Base-by-base conservation (phyloP, 2,888 invertebrate species). In the Synanthedon myopaeformis region DNA sequence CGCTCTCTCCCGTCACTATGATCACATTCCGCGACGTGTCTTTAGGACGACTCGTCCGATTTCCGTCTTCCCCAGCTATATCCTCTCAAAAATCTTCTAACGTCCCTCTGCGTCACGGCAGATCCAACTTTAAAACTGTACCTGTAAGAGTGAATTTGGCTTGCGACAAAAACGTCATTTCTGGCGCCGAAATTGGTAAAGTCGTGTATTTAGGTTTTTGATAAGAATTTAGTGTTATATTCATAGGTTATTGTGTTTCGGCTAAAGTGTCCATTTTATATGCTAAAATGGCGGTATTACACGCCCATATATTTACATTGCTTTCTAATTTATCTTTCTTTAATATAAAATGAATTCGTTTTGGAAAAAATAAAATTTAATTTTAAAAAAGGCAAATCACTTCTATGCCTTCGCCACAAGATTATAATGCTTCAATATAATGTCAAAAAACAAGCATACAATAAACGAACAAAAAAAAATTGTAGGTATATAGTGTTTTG, bases 31-130 rank as follows among this genome's bases (percentile, higher is more conserved):
- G 58, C 61, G 57, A 64, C 66, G 67, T 70, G 73, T 76, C 70
- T 70, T 64, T 62, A 65, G 64, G 64, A 68, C 66, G 65, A 67
- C 62, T 68, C 69, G 59, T 61, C 70, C 70, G 74, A 74, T 74
- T 74, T 72, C 74, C 73, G 69, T 60, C 66, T 68, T 65, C 72
- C 70, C 72, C 69, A 64, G 63, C 54, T 59, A 65, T 65, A 70
- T 70, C 61, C 62, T 59, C 60, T 62, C 65, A 64, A 61, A 35
- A 65, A 19, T 62, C 64, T 63, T 60, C 58, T 59, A 58, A 62
- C 64, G 55, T 52, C 55, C 51, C 55, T 35, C 52, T 28, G 10
- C 4, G 6, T 13, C 51, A 52, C 49, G 58, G 51, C 28, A 58
- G 11, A 58, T 55, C 57, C 53, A 17, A 12, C 51, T 55, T 52